Evolutionary conservation across 2,113 vertebrate species (phyloP).

Genomic region (Octodon degus): DNA sequence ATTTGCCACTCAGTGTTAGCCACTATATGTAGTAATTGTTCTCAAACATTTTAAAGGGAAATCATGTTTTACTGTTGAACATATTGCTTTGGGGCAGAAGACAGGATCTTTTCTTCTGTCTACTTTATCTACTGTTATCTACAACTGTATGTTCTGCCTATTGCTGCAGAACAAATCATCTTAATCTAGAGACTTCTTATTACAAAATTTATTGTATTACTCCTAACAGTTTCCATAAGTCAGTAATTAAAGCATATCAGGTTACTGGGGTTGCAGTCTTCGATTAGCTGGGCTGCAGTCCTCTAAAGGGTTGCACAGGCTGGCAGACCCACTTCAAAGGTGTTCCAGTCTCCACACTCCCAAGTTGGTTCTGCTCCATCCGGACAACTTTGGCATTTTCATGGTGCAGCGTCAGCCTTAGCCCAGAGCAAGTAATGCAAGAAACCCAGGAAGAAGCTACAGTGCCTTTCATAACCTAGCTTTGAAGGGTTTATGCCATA

Average conservation of each 20-base stretch:
- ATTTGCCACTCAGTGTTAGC: background rate
- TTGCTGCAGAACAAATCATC: background rate
- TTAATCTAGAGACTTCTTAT: background rate
- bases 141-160: background rate
- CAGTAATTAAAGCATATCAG: background rate
- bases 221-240: background rate
- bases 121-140: background rate
- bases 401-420: background rate
- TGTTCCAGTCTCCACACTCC: background rate
- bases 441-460: background rate
- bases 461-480: too few relatives aligned
- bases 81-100: background rate
- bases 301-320: background rate
- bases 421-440: background rate
- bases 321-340: background rate
- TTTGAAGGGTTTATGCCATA: background rate
- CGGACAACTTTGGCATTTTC: background rate
- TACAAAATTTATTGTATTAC: background rate
- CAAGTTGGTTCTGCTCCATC: background rate
- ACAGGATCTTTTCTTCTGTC: background rate
- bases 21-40: background rate
- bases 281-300: background rate
- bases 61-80: conserved; percentile 28
- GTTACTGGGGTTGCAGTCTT: background rate
- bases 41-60: background rate